Conservation (phyloP, 2,113 vertebrate genomes). For the Carassius gibelio region DNA sequence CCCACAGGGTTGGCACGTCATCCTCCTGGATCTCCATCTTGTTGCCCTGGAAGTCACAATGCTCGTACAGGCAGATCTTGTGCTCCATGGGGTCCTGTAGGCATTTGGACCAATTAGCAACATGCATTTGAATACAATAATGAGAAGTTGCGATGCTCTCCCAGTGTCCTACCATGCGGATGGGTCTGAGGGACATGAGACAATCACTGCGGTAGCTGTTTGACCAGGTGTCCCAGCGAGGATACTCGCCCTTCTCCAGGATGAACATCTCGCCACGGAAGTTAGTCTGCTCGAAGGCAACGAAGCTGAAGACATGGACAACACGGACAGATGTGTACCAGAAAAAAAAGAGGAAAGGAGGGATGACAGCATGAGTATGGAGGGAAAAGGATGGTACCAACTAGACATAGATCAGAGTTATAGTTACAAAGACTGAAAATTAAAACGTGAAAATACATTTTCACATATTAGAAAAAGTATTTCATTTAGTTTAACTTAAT, state of each 20-base stretch:
- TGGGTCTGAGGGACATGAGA: slow-evolving; percentile 90
- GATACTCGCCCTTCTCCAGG: slow-evolving; percentile 96
- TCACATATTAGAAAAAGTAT: no score
- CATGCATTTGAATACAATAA: not conserved
- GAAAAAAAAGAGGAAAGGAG: slow-evolving; percentile 41
- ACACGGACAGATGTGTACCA: slow-evolving; percentile 47
- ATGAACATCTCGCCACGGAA: slow-evolving; percentile 96
- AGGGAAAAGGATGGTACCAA: not conserved
- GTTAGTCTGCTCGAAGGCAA: slow-evolving; percentile 91
- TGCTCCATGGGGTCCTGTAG: slow-evolving; percentile 86
- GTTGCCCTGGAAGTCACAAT: slow-evolving; percentile 92
- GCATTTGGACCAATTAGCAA: not conserved
- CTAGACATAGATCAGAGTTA: not conserved
- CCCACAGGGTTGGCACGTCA: slow-evolving; percentile 91
- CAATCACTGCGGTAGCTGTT: slow-evolving; percentile 94
- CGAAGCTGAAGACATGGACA: slow-evolving; percentile 80
- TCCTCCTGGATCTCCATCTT: slow-evolving; percentile 95
- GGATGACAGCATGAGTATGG: not conserved
- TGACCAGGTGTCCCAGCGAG: slow-evolving; percentile 96
- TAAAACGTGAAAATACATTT: no score
- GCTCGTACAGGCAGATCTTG: slow-evolving; percentile 91
- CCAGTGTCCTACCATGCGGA: slow-evolving; percentile 82
- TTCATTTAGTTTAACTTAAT: no score
- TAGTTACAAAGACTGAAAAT: not conserved
- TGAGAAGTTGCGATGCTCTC: not conserved